phyloP scores from a whole-genome alignment of 1,140 invertebrate genomes.

The Drosophila subpulchrella region DNA sequence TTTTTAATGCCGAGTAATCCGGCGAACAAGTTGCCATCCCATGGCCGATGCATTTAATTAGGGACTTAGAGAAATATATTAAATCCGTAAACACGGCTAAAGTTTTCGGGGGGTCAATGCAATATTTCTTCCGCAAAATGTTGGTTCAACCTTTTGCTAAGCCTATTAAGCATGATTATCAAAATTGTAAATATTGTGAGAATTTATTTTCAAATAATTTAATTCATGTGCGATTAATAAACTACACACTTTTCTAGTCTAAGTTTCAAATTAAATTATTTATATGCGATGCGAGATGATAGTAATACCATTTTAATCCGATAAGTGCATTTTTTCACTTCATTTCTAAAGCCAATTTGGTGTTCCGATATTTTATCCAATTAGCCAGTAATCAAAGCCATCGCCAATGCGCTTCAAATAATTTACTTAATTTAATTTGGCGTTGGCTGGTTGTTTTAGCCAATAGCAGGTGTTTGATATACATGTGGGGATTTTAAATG shows the following conservation, averaged over 20 bases:
- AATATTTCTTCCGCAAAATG: not conserved
- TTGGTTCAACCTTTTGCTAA: not conserved
- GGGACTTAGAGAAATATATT: slow-evolving; percentile 15
- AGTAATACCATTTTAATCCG: not conserved
- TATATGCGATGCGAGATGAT: too few species aligned
- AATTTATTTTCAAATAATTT: not conserved
- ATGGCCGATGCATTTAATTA: slow-evolving; percentile 27
- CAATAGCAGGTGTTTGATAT: not conserved
- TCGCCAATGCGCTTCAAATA: slow-evolving; percentile 3
- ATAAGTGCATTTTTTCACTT: too few species aligned
- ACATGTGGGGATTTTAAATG: slow-evolving; percentile 10
- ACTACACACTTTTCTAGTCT: too few species aligned
- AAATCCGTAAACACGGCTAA: slow-evolving; percentile 10
- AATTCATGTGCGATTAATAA: too few species aligned
- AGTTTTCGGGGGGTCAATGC: not conserved
- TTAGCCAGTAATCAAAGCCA: not conserved
- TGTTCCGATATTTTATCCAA: not conserved
- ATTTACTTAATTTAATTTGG: slow-evolving; percentile 42
- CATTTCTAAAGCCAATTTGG: not conserved
- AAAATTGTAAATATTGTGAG: not conserved
- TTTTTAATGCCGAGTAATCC: slow-evolving; percentile 38
- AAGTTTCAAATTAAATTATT: too few species aligned
- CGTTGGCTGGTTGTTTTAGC: not conserved
- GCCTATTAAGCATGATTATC: not conserved
- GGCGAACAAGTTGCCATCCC: slow-evolving; percentile 13